phyloP scores from a whole-genome alignment of 2,888 invertebrate species.

The Lymantria monacha region DNA sequence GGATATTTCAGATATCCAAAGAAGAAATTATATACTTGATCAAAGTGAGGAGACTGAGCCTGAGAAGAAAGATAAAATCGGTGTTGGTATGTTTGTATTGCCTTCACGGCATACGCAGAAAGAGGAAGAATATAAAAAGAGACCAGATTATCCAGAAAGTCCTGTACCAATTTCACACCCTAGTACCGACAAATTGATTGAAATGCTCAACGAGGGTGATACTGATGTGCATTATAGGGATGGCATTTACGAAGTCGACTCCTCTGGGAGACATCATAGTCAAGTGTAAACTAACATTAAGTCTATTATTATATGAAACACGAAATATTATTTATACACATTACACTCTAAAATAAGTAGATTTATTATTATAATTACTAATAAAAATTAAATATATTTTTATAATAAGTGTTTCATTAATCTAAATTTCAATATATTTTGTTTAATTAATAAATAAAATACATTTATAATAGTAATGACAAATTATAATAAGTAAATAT shows the following conservation, averaged over 20 bases:
- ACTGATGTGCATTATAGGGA: constrained; percentile 49
- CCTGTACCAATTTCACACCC: constrained; percentile 47
- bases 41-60: constrained; percentile 40
- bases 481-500: too few species aligned
- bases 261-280: constrained; percentile 47
- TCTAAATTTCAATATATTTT: too few species aligned
- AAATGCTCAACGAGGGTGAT: constrained; percentile 52
- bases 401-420: too few species aligned
- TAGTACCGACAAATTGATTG: constrained; percentile 56
- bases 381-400: too few species aligned
- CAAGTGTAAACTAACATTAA: constrained; percentile 45
- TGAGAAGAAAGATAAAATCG: constrained; percentile 40
- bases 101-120: constrained; percentile 60
- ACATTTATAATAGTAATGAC: too few species aligned
- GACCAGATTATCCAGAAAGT: constrained; percentile 72
- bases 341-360: too few species aligned
- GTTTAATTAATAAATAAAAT: too few species aligned
- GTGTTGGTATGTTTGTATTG: constrained; percentile 61
- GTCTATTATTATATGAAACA: background rate
- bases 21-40: constrained; percentile 47
- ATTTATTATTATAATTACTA: too few species aligned
- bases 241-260: constrained; percentile 60
- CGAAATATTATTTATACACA: background rate
- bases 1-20: constrained; percentile 57
- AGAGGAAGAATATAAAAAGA: constrained; percentile 52